Percentiles rank a stretch among this genome's conserved stretches.
Evolutionary conservation across 2,797 vertebrate species (phyloP).

Genomic region (Pantherophis alleghaniensis): DNA sequence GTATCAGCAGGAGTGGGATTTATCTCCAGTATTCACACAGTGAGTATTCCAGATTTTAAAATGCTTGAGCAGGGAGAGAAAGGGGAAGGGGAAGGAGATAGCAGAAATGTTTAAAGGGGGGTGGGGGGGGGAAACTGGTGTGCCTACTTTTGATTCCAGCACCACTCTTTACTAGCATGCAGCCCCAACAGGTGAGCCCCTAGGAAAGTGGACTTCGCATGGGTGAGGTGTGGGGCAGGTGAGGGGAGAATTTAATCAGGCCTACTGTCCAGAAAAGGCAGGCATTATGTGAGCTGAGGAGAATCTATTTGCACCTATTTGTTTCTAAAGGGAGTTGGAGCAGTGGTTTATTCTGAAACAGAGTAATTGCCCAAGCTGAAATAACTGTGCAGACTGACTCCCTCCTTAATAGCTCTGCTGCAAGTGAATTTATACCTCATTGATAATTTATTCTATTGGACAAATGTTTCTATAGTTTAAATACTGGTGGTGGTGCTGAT

Average conservation of each 20-base stretch:
- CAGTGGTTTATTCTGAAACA: not conserved
- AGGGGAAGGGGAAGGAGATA: not conserved
- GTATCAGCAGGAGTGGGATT: not conserved
- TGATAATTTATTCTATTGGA: constrained; percentile 1
- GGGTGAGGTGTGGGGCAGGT: not conserved
- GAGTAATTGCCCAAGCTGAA: not conserved
- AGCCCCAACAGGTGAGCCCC: not conserved
- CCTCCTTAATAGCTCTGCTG: not conserved
- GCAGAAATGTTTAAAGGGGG: not conserved
- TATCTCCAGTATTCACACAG: not conserved
- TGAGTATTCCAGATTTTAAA: not conserved
- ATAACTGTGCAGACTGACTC: not conserved
- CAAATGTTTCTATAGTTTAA: not conserved
- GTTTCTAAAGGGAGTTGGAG: not conserved
- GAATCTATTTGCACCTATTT: not conserved
- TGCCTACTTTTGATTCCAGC: not conserved
- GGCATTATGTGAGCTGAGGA: not conserved
- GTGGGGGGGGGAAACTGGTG: not conserved
- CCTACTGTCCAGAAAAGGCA: not conserved
- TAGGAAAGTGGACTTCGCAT: not conserved
- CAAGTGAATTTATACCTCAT: not conserved
- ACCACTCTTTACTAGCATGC: not conserved
- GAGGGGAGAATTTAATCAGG: not conserved
- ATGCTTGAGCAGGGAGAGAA: not conserved
- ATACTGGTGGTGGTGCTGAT: not conserved